phyloP scores from a whole-genome alignment of 2,888 invertebrate genomes.

The Clostera curtula region DNA sequence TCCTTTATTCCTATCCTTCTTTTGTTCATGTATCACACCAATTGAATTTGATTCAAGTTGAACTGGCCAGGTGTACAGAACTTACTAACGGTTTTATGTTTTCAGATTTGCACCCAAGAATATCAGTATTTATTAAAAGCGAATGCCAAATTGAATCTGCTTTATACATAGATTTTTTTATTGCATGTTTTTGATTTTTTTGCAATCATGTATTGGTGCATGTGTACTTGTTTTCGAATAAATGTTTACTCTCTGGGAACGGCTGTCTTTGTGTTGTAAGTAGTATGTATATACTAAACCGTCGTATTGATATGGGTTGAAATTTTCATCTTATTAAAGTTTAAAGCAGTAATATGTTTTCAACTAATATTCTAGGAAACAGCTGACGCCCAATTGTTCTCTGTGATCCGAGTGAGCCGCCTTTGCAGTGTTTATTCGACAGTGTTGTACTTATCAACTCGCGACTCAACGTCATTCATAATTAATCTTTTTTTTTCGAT shows the following conservation, averaged over 20 bases:
- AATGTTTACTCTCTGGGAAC: conserved; percentile 16
- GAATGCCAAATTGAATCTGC: conserved; percentile 12
- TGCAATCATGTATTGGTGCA: conserved; percentile 12
- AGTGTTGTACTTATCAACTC: conserved; percentile 33
- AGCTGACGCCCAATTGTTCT: conserved; percentile 59
- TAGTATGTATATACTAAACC: conserved; percentile 3
- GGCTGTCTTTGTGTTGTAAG: conserved; percentile 26
- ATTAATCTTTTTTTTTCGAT: too few species aligned
- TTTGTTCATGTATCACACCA: too few species aligned
- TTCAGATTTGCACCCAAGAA: conserved; percentile 72
- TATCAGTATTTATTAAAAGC: conserved; percentile 60
- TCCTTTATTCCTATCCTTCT: conserved; percentile 8
- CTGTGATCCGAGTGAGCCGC: conserved; percentile 58
- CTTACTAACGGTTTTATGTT: conserved; percentile 25
- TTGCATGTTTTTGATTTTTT: conserved; percentile 15
- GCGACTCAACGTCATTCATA: conserved; percentile 22
- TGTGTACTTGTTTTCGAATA: too few species aligned
- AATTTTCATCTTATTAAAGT: conserved; percentile 4
- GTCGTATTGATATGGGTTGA: conserved; percentile 6
- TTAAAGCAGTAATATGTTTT: conserved; percentile 26
- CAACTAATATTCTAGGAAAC: conserved; percentile 64
- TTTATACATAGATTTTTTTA: conserved; percentile 12
- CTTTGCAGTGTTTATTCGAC: conserved; percentile 31
- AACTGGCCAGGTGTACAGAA: not conserved
- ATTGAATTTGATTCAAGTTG: too few species aligned